Percentiles rank a stretch among this genome's conserved stretches.
Evolutionary conservation across 1,140 invertebrate genomes (phyloP).

Genomic region (Neodiprion virginianus): DNA sequence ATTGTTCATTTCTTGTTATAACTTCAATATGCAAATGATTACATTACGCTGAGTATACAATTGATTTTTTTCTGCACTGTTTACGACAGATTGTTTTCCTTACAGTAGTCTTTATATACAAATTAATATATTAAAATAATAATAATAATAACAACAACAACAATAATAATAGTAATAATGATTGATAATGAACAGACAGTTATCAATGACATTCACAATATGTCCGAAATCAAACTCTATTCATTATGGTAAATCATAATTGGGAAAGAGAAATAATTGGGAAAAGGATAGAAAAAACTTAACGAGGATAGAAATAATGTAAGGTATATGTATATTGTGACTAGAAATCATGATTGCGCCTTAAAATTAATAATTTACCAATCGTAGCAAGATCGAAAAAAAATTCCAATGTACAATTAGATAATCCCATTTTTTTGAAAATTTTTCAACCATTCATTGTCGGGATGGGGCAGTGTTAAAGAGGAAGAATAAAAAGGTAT

Average conservation of each 20-base stretch:
- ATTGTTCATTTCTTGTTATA: constrained; percentile 3
- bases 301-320: background rate
- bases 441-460: no score
- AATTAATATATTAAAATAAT: background rate
- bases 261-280: no score
- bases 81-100: background rate
- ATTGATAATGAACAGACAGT: background rate
- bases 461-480: no score
- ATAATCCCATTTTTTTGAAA: background rate
- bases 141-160: background rate
- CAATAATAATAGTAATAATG: background rate
- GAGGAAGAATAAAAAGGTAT: background rate
- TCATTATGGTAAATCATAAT: no score
- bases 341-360: background rate
- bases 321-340: background rate
- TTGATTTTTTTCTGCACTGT: background rate
- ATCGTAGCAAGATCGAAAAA: background rate
- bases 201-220: background rate
- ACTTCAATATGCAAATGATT: constrained; percentile 5
- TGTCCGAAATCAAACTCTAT: no score
- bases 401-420: background rate
- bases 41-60: background rate
- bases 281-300: background rate
- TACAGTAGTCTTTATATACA: background rate
- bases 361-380: background rate